Evolutionary conservation across 2,888 invertebrate species (phyloP).

Genomic region (Ochropleura plecta): DNA sequence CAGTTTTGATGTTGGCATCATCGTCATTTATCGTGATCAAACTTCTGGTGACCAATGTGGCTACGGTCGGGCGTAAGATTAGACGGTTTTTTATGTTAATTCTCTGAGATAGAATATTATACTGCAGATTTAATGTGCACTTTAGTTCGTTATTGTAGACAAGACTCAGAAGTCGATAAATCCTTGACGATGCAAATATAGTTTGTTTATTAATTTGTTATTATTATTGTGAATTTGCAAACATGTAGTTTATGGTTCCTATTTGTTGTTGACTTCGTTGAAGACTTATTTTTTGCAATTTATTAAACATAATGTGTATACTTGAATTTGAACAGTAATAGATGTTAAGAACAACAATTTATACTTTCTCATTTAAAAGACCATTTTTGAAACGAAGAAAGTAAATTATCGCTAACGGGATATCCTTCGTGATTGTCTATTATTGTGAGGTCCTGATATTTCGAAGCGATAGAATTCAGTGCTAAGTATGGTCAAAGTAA

Average conservation of each 20-base stretch:
- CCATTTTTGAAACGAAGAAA: not conserved
- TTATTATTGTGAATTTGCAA: conserved; percentile 17
- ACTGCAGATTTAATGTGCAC: conserved; percentile 22
- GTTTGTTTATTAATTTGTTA: conserved; percentile 15
- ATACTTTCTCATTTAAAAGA: conserved; percentile 36
- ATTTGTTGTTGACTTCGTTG: not conserved
- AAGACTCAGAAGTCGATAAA: conserved; percentile 42
- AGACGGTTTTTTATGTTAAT: conserved; percentile 13
- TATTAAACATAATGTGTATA: not conserved
- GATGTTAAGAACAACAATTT: not conserved
- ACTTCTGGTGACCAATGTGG: not conserved
- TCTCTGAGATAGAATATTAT: conserved; percentile 23
- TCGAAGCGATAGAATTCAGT: no score
- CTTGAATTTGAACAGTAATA: not conserved
- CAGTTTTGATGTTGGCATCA: no score
- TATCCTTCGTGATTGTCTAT: no score
- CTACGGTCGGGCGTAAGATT: not conserved
- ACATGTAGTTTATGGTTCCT: conserved; percentile 37
- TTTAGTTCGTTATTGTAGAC: conserved; percentile 42
- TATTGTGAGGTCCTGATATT: no score
- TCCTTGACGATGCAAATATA: conserved; percentile 14
- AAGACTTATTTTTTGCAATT: not conserved
- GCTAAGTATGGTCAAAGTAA: no score
- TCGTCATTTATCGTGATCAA: not conserved
- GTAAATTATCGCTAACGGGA: not conserved